Evolutionary conservation across 92 coral and sea anemone species (phyloP).

Genomic region (Actinernus sp.): DNA sequence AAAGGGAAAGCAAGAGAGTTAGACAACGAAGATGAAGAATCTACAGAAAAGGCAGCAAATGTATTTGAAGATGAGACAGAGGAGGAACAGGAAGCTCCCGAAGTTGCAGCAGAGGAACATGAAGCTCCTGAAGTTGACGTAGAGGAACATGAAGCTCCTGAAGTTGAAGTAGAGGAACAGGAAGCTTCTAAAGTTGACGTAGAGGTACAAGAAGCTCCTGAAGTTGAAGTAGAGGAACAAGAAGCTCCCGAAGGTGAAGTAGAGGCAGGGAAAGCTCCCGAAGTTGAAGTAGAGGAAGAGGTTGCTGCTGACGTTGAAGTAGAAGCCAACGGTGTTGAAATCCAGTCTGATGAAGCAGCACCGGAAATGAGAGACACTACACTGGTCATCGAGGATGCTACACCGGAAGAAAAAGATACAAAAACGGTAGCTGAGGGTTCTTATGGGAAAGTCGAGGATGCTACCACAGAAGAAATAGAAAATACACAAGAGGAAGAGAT

Average conservation of each 20-base stretch:
- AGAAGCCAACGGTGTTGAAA: not conserved
- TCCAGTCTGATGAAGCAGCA: not conserved
- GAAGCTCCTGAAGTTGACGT: not conserved
- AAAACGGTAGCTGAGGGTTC: no score
- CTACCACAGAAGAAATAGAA: no score
- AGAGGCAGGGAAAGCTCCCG: not conserved
- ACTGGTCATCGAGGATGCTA: not conserved
- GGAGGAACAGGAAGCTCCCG: not conserved
- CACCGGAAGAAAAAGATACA: not conserved
- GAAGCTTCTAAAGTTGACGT: not conserved
- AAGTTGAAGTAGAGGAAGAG: not conserved
- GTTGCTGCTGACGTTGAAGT: not conserved
- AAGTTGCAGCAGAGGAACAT: not conserved
- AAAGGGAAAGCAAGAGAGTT: no score
- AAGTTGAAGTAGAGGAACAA: not conserved
- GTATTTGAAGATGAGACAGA: not conserved
- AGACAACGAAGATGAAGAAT: not conserved
- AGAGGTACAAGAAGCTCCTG: not conserved
- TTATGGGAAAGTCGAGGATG: no score
- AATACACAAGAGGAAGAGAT: no score
- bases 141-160: not conserved
- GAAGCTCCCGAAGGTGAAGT: not conserved
- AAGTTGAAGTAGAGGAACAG: not conserved
- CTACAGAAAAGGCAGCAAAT: not conserved
- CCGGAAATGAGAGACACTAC: not conserved